Evolutionary conservation across 1,140 invertebrate species (phyloP).

Genomic region (Heliconius hermathena): DNA sequence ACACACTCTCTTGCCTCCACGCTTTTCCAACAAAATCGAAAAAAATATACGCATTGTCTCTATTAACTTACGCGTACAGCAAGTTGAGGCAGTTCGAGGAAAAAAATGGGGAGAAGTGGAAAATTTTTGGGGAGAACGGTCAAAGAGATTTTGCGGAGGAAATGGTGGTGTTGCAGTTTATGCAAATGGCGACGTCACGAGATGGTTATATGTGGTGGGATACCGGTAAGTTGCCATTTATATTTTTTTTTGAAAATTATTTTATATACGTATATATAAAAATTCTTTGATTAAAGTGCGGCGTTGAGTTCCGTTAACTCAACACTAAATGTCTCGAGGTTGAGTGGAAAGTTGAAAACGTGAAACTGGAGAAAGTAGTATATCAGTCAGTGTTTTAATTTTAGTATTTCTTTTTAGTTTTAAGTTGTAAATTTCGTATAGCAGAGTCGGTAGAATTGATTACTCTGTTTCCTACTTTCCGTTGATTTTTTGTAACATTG

Average conservation of each 20-base stretch:
- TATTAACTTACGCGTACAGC: slow-evolving; percentile 60
- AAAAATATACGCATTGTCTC: slow-evolving; percentile 54
- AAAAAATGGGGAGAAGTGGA: slow-evolving; percentile 50
- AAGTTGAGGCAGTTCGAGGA: slow-evolving; percentile 49
- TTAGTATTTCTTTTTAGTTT: too few species aligned
- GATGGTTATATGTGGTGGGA: slow-evolving; percentile 77
- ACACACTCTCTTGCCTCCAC: slow-evolving; percentile 83
- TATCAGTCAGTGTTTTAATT: too few species aligned
- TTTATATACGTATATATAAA: not conserved
- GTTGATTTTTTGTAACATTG: too few species aligned
- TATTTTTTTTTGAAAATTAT: slow-evolving; percentile 1
- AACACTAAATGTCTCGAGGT: too few species aligned
- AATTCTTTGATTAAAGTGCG: not conserved
- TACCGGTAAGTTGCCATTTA: slow-evolving; percentile 54
- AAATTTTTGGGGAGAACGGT: slow-evolving; percentile 47
- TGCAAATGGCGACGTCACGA: slow-evolving; percentile 60
- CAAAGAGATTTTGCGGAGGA: slow-evolving; percentile 51
- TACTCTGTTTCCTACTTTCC: too few species aligned
- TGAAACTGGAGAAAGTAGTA: too few species aligned
- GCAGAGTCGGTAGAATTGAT: too few species aligned
- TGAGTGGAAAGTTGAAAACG: too few species aligned
- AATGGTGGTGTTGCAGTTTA: slow-evolving; percentile 52
- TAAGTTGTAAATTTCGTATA: too few species aligned
- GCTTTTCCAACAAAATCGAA: slow-evolving; percentile 58
- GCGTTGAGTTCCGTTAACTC: not conserved